Evolutionary conservation across 53 echinoderm and acorn worm species (phyloP).

Genomic region (Pentamera pediparva): DNA sequence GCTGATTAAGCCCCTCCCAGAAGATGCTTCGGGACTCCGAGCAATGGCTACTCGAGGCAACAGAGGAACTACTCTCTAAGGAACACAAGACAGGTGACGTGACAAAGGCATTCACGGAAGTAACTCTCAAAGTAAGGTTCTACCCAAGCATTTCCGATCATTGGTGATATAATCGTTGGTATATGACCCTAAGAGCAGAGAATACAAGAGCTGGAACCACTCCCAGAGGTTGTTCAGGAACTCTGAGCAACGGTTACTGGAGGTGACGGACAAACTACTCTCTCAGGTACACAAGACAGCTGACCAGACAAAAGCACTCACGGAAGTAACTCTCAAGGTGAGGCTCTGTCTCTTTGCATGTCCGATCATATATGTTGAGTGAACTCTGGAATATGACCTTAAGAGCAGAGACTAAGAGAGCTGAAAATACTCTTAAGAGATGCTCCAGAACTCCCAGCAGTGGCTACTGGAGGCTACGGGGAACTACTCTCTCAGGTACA

Average conservation of each 20-base stretch:
- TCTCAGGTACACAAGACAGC: conserved; percentile 59
- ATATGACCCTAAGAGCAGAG: no score
- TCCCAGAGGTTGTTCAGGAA: conserved; percentile 82
- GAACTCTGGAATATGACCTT: no score
- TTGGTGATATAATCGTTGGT: no score
- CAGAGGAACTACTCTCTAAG: conserved; percentile 61
- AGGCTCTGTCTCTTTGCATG: no score
- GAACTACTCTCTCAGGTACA: conserved; percentile 65
- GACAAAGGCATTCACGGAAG: conserved; percentile 63
- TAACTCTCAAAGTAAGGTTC: conserved; percentile 72
- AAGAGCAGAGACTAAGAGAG: conserved; percentile 70
- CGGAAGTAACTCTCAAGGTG: conserved; percentile 82
- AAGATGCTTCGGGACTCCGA: conserved; percentile 78
- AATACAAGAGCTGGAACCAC: conserved; percentile 75
- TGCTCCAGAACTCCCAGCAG: conserved; percentile 76
- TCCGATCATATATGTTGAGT: not conserved
- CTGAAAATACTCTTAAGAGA: conserved; percentile 76
- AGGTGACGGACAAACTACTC: conserved; percentile 71
- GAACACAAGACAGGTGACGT: conserved; percentile 72
- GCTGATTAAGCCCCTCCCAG: conserved; percentile 82
- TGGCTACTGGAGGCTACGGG: conserved; percentile 74
- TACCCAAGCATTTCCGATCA: no score
- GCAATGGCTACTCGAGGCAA: conserved; percentile 74
- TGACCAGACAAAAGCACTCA: conserved; percentile 69
- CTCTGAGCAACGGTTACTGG: conserved; percentile 73